phyloP scores from a whole-genome alignment of 2,113 vertebrate species.

The Tetrao urogallus region DNA sequence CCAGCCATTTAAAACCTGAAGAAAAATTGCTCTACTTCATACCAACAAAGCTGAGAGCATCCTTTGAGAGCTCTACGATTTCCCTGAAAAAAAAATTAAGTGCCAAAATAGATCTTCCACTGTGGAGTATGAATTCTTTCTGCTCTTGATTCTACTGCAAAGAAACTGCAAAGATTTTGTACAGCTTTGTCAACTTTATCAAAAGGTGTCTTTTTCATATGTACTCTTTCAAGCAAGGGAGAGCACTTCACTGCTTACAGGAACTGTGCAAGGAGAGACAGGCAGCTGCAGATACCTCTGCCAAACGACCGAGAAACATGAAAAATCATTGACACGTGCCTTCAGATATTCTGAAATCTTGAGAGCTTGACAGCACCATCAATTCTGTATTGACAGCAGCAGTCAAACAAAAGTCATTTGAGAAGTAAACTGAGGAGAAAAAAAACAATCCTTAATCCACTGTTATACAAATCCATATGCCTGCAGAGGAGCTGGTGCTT shows the following conservation, averaged over 20 bases:
- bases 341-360: constrained; percentile 48
- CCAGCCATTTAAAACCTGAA: neutral
- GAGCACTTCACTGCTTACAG: neutral
- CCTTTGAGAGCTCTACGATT: neutral
- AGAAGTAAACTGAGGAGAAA: constrained; percentile 48
- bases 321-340: neutral
- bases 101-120: constrained; percentile 21
- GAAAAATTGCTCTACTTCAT: neutral
- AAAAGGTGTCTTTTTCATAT: neutral
- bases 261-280: constrained; percentile 7
- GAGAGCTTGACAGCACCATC: constrained; percentile 47
- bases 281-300: constrained; percentile 4
- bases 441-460: constrained; percentile 11
- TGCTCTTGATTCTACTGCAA: constrained; percentile 1
- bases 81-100: neutral
- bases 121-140: constrained; percentile 12
- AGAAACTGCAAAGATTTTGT: constrained; percentile 32
- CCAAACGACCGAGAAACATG: neutral
- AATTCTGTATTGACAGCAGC: constrained; percentile 64
- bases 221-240: constrained; percentile 22
- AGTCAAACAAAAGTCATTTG: constrained; percentile 50
- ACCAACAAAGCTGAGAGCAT: neutral
- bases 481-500: constrained; percentile 2
- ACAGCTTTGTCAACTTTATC: constrained; percentile 7
- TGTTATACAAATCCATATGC: constrained; percentile 40